A percentile compares a stretch with the other conserved stretches of the same genome.
Evolutionary conservation across 1,140 invertebrate species (phyloP).

Genomic region (Bombus waltoni): DNA sequence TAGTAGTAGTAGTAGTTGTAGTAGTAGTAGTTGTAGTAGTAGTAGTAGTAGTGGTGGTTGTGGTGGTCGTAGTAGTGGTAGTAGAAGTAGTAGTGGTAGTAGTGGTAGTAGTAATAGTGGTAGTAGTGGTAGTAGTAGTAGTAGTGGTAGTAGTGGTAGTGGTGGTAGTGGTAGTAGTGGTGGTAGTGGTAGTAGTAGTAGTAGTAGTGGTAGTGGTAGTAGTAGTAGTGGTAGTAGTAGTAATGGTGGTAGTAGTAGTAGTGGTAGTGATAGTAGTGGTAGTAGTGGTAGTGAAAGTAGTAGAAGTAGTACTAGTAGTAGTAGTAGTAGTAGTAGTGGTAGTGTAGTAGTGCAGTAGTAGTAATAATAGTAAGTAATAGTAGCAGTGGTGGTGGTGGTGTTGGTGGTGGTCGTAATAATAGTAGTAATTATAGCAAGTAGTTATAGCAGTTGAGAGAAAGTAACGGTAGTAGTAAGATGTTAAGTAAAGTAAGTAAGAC

Average conservation of each 20-base stretch:
- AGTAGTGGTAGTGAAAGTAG: constrained; percentile 60
- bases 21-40: constrained; percentile 65
- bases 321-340: background rate
- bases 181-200: constrained; percentile 63
- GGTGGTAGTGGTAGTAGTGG: constrained; percentile 36
- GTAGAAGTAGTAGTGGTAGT: constrained; percentile 25
- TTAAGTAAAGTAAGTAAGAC: constrained; percentile 44
- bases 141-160: constrained; percentile 63
- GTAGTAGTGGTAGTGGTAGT: constrained; percentile 70
- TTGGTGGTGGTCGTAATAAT: constrained; percentile 63
- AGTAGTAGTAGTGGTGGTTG: constrained; percentile 49
- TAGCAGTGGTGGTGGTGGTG: constrained; percentile 65
- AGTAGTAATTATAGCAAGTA: constrained; percentile 62
- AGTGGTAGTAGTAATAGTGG: constrained; percentile 75
- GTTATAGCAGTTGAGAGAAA: constrained; percentile 41
- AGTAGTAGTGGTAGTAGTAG: constrained; percentile 74
- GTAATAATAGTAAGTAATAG: constrained; percentile 75
- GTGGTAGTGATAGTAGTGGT: constrained; percentile 63
- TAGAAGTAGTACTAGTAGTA: constrained; percentile 11
- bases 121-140: constrained; percentile 65
- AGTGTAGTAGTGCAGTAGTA: constrained; percentile 15
- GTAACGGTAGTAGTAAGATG: constrained; percentile 28
- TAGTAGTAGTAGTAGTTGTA: constrained; percentile 66
- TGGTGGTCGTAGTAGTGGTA: constrained; percentile 41
- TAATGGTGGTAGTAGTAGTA: constrained; percentile 64